A percentile compares a stretch with the other conserved stretches of the same genome.
These are phyloP conservation scores for Calameuta filiformis DNA, from an alignment of 2,888 invertebrate species.

Conservation along the genomic window DNA sequence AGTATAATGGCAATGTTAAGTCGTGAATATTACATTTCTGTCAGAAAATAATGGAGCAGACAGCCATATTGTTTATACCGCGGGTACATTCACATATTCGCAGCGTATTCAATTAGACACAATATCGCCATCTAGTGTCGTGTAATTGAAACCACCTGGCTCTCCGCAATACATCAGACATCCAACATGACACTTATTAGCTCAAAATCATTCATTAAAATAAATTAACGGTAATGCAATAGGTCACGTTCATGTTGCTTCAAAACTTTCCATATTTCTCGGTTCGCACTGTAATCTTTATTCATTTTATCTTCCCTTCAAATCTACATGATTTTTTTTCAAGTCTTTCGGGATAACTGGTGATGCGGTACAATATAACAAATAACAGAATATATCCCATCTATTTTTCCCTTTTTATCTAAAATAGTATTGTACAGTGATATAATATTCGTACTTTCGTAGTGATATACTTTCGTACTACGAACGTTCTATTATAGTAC, in stretches of 20 bases:
- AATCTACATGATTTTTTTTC: background rate
- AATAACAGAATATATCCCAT: background rate
- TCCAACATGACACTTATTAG: no score
- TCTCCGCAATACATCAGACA: no score
- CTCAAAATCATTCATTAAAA: background rate
- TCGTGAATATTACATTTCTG: background rate
- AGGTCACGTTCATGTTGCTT: background rate
- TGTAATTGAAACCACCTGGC: background rate
- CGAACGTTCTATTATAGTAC: background rate
- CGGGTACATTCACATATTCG: background rate
- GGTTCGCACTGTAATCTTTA: no score
- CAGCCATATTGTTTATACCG: background rate
- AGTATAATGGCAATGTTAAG: background rate
- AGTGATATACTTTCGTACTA: background rate
- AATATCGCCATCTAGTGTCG: background rate
- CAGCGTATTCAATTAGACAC: background rate
- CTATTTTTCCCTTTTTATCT: background rate
- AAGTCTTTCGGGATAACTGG: background rate
- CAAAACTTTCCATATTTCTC: background rate
- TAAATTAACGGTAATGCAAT: background rate
- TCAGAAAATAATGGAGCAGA: background rate
- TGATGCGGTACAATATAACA: background rate
- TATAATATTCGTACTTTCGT: background rate
- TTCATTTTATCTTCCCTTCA: background rate
- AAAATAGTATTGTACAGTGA: background rate